Conservation (phyloP, 2,888 invertebrate species). For the Ornithoptera alexandrae region DNA sequence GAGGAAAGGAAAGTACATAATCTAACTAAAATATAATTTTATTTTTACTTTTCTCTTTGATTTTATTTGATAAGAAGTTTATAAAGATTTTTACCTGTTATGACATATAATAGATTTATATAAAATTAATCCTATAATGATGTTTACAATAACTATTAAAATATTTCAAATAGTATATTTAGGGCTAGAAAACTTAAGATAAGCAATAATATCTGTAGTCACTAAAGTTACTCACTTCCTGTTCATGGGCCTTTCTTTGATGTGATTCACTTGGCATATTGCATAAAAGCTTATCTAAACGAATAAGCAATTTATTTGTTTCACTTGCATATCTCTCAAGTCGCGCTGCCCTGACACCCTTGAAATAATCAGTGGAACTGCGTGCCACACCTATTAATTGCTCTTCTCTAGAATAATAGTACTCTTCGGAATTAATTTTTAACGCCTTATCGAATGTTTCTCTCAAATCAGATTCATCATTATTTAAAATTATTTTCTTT, state of each 20-base stretch:
- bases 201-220: background rate
- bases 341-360: slow-evolving; percentile 80
- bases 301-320: slow-evolving; percentile 96
- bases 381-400: slow-evolving; percentile 83
- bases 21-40: too few species aligned
- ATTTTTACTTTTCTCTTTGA: too few species aligned
- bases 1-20: too few species aligned
- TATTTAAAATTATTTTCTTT: slow-evolving; percentile 91
- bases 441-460: slow-evolving; percentile 79
- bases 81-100: too few species aligned
- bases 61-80: too few species aligned
- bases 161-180: too few species aligned
- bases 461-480: slow-evolving; percentile 84
- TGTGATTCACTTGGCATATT: slow-evolving; percentile 87
- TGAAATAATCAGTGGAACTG: slow-evolving; percentile 88
- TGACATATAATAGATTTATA: too few species aligned
- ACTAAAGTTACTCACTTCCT: slow-evolving; percentile 71
- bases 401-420: slow-evolving; percentile 60
- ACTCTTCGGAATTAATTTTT: slow-evolving; percentile 65
- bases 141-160: too few species aligned
- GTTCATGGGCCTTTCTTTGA: slow-evolving; percentile 86
- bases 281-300: slow-evolving; percentile 93
- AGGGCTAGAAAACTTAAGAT: background rate
- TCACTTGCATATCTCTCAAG: slow-evolving; percentile 95
- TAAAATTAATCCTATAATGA: too few species aligned